Evolutionary conservation across 2,888 invertebrate species (phyloP).

Genomic region (Drosophila pseudotakahashii): DNA sequence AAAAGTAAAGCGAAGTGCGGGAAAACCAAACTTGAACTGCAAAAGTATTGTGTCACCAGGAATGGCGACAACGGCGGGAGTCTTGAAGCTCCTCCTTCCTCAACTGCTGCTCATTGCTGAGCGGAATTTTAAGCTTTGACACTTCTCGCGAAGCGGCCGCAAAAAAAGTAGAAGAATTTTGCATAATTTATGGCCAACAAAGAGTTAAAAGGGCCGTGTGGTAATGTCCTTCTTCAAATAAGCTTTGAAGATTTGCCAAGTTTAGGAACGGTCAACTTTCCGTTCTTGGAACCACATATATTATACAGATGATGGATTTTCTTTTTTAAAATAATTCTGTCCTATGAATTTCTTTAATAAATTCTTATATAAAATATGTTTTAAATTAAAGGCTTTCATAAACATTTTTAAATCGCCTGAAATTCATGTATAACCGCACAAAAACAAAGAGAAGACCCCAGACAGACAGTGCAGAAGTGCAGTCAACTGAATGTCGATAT

Average conservation of each 20-base stretch:
- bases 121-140: slow-evolving; percentile 27
- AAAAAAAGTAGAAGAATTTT: slow-evolving; percentile 7
- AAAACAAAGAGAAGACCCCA: neutral
- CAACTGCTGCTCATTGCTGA: slow-evolving; percentile 2
- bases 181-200: slow-evolving; percentile 26
- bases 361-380: too few species aligned
- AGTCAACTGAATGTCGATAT: slow-evolving; percentile 14
- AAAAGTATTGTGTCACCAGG: slow-evolving; percentile 40
- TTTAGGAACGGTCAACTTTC: slow-evolving; percentile 1
- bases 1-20: slow-evolving; percentile 34
- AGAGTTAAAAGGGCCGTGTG: neutral
- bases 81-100: slow-evolving; percentile 2
- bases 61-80: neutral
- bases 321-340: too few species aligned
- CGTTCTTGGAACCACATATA: too few species aligned
- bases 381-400: too few species aligned
- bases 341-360: too few species aligned
- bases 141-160: slow-evolving; percentile 16
- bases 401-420: neutral
- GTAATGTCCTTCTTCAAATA: slow-evolving; percentile 4
- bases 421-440: neutral
- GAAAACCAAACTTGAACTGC: slow-evolving; percentile 43
- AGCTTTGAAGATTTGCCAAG: neutral
- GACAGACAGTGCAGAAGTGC: neutral
- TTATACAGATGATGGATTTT: too few species aligned